Conservation (phyloP, 1,140 invertebrate genomes). For the Ladona fulva region DNA sequence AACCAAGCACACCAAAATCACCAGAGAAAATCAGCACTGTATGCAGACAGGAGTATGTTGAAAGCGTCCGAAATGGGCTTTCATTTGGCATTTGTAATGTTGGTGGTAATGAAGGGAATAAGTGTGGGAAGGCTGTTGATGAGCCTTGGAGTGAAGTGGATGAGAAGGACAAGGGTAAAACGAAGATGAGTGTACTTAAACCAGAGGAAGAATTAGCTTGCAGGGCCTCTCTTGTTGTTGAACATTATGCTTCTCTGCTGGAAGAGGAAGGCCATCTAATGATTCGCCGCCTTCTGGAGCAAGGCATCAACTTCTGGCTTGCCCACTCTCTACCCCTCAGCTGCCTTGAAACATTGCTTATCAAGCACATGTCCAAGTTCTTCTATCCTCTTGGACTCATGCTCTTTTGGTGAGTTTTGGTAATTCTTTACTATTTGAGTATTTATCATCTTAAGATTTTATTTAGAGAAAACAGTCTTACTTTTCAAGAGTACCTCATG, state of each 20-base stretch:
- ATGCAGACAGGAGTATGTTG: neutral
- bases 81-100: conserved; percentile 17
- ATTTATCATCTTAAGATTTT: too few relatives aligned
- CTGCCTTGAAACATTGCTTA: conserved; percentile 37
- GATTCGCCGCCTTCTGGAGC: conserved; percentile 34
- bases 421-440: too few relatives aligned
- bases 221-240: conserved; percentile 33
- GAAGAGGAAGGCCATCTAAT: conserved; percentile 33
- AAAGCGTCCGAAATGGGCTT: neutral
- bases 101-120: conserved; percentile 22
- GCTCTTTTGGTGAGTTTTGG: conserved; percentile 36
- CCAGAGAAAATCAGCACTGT: too few relatives aligned
- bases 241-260: conserved; percentile 38
- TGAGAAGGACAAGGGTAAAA: conserved; percentile 11
- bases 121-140: neutral
- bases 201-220: conserved; percentile 26
- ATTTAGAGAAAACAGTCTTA: too few relatives aligned
- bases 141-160: neutral
- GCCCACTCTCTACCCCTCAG: conserved; percentile 37
- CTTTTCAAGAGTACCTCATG: too few relatives aligned
- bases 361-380: conserved; percentile 36
- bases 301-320: conserved; percentile 40
- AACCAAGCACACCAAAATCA: neutral
- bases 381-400: conserved; percentile 40
- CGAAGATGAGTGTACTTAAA: neutral